These are phyloP conservation scores for Tricholauxania praeusta DNA, from an alignment of 2,888 invertebrate species.

Conservation along the genomic window DNA sequence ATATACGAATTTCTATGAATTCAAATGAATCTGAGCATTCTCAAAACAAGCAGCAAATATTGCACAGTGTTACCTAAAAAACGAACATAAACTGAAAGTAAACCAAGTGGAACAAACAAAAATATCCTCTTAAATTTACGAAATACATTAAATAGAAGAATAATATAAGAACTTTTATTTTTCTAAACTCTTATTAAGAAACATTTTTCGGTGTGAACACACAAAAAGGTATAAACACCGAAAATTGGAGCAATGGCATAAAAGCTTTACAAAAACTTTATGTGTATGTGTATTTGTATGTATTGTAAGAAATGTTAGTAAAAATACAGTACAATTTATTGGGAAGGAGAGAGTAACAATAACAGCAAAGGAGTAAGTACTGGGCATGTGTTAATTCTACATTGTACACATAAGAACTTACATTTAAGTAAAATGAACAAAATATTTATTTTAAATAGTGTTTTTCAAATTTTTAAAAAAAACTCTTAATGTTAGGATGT, in stretches of 20 bases:
- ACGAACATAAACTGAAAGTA: slow-evolving; percentile 1
- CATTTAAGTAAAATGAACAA: no score
- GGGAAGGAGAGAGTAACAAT: no score
- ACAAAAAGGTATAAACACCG: slow-evolving; percentile 2
- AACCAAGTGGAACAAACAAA: slow-evolving; percentile 27
- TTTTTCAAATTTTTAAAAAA: no score
- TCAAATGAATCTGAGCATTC: neutral
- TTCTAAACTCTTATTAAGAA: slow-evolving; percentile 28
- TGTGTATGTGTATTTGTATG: no score
- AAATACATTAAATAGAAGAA: slow-evolving; percentile 12
- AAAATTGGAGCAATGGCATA: slow-evolving; percentile 44
- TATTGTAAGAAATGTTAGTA: no score
- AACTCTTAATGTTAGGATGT: no score
- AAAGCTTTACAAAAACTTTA: slow-evolving; percentile 46
- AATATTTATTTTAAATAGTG: no score
- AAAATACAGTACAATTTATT: no score
- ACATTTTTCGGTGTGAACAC: slow-evolving; percentile 21
- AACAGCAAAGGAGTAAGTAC: no score
- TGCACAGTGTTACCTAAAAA: neutral
- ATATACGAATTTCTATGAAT: no score
- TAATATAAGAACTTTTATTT: slow-evolving; percentile 25
- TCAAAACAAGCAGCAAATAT: neutral
- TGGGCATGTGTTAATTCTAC: no score
- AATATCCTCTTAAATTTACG: slow-evolving; percentile 32
- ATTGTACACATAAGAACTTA: no score